Conservation (phyloP, 92 coral and sea anemone species). For the Desmophyllum pertusum region DNA sequence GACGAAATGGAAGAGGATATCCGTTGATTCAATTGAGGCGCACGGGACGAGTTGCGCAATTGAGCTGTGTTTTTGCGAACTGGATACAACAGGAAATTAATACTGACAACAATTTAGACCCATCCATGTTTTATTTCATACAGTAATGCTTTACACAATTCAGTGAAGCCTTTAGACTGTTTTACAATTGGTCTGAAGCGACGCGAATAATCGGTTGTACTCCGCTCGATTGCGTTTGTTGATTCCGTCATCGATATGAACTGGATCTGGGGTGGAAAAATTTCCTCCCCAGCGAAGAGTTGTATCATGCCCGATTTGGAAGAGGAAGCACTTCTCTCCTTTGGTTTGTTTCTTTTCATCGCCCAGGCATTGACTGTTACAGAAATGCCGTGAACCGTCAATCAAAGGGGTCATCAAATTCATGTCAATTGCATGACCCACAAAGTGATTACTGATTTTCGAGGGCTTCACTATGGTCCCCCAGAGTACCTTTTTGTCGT, state of each 20-base stretch:
- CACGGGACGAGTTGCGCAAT: too few relatives aligned
- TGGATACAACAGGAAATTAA: too few relatives aligned
- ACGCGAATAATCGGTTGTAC: conserved; percentile 32
- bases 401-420: too few relatives aligned
- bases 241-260: conserved; percentile 63
- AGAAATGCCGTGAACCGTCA: conserved; percentile 20
- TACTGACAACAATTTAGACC: too few relatives aligned
- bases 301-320: conserved; percentile 36
- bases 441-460: conserved; percentile 52
- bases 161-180: too few relatives aligned
- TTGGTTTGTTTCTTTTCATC: neutral
- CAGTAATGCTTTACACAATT: too few relatives aligned
- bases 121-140: too few relatives aligned
- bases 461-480: conserved; percentile 66
- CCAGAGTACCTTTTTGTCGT: neutral
- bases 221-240: conserved; percentile 13
- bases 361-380: conserved; percentile 56
- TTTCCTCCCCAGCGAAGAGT: conserved; percentile 77
- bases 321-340: conserved; percentile 53
- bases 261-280: conserved; percentile 35
- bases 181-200: neutral
- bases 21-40: too few relatives aligned
- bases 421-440: conserved; percentile 76
- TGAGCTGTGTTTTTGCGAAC: too few relatives aligned
- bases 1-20: too few relatives aligned